Base-by-base conservation (phyloP, 53 echinoderm and acorn worm species). In the Holothuria leucospilota region DNA sequence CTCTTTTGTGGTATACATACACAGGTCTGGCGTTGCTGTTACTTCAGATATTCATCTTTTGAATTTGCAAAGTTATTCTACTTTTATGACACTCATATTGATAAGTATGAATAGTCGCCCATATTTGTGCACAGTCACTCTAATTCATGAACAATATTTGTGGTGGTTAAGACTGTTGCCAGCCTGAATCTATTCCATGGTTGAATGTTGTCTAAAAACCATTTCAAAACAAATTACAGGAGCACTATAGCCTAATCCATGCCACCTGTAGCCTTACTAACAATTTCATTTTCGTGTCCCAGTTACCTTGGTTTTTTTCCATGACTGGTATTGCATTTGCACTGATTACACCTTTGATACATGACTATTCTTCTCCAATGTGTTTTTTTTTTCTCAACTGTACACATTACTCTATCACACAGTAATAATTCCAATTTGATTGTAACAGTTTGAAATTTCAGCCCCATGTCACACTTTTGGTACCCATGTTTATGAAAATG, bases 61-160 rank as follows among this genome's bases (percentile, higher is more conserved):
- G 63, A 63, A 63, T 63, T 63, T 63, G 63, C 63, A 63, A 63
- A 63, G 63, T 63, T 26, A 66, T 66, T 66, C 66, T 66, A 66
- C 66, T 66, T 66, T 66, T 66, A 66, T 66, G 66, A 66, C 66
- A 66, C 66, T 66, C 66, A 9, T 66, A 66, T 66, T 66, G 20
- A 29, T 66, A 66, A 66, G 66, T 66, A 66, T 66, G 66, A 66
- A 66, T 66, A 66, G 26, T 20, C 25, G 18, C 66, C 66, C 66
- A 66, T 66, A 66, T 66, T 66, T 66, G 66, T 66, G 66, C 66
- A 66, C 66, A 28, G 66, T 66, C 66, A 66, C 66, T 66, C 8
- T 66, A 66, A 66, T 66, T 66, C 66, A 66, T 66, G 66, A 66
- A 66, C 66, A 66, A 66, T 66, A 66, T 66, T 66, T 66, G 66